phyloP scores from a whole-genome alignment of 1,140 invertebrate species.

The Delia radicum region DNA sequence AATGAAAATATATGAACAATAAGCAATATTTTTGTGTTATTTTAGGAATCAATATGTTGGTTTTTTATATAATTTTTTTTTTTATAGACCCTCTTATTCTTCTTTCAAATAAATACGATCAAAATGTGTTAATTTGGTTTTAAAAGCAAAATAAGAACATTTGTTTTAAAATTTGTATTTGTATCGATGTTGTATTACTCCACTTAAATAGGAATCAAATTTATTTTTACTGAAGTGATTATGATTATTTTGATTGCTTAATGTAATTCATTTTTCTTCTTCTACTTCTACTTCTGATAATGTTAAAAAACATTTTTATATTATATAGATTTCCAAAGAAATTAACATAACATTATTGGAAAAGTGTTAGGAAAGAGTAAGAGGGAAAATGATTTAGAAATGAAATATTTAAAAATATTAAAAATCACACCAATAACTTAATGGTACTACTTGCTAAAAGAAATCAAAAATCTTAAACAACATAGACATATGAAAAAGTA shows the following conservation, averaged over 20 bases:
- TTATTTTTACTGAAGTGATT: neutral
- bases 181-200: neutral
- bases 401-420: neutral
- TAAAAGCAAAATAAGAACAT: neutral
- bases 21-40: neutral
- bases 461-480: neutral
- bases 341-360: neutral
- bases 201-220: neutral
- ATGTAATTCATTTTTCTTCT: neutral
- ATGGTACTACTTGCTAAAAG: neutral
- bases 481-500: neutral
- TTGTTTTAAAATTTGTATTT: neutral
- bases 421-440: neutral
- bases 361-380: neutral
- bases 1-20: neutral
- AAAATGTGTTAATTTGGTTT: neutral
- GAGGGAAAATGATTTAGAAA: neutral
- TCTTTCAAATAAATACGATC: neutral
- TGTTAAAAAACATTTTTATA: too few species aligned
- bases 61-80: neutral
- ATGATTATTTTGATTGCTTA: constrained; percentile 4
- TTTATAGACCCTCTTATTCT: neutral
- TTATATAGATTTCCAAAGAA: neutral
- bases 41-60: neutral
- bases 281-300: too few species aligned